A percentile compares a stretch with the other conserved stretches of the same genome.
phyloP scores from a whole-genome alignment of 2,113 vertebrate genomes.

The Saimiri boliviensis region DNA sequence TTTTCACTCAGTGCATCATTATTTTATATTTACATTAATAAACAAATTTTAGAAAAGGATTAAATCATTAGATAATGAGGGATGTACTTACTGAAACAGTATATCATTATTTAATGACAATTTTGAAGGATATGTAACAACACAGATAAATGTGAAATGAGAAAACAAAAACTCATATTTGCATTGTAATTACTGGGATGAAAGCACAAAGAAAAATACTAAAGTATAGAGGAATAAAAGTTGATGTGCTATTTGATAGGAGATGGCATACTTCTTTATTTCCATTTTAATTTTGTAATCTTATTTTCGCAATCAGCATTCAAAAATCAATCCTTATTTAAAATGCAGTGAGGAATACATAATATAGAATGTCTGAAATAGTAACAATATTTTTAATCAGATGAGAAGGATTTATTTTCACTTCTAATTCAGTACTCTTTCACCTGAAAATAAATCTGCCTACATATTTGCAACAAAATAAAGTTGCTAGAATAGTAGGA shows the following conservation, averaged over 20 bases:
- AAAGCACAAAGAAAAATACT: neutral
- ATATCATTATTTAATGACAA: neutral
- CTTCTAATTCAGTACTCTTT: slow-evolving; percentile 43
- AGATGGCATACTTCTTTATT: neutral
- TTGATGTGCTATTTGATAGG: neutral
- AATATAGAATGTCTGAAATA: neutral
- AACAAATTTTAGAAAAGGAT: neutral
- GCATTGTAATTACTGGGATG: neutral
- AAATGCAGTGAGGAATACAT: slow-evolving; percentile 41
- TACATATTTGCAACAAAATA: neutral
- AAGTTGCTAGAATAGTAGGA: neutral
- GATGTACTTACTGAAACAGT: neutral
- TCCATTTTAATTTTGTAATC: slow-evolving; percentile 56
- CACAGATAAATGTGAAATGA: neutral
- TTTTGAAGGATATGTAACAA: neutral
- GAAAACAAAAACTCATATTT: slow-evolving; percentile 23
- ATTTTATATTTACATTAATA: neutral
- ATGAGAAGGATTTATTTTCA: neutral
- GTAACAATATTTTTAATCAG: slow-evolving; percentile 26
- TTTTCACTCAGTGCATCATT: neutral
- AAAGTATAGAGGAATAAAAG: slow-evolving; percentile 26
- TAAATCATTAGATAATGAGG: neutral
- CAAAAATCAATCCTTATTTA: slow-evolving; percentile 19
- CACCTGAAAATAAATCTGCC: slow-evolving; percentile 28
- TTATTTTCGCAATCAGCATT: slow-evolving; percentile 35